Percentiles rank a stretch among this genome's conserved stretches.
Evolutionary conservation across 1,140 invertebrate genomes (phyloP).

Genomic region (Anadara kagoshimensis): DNA sequence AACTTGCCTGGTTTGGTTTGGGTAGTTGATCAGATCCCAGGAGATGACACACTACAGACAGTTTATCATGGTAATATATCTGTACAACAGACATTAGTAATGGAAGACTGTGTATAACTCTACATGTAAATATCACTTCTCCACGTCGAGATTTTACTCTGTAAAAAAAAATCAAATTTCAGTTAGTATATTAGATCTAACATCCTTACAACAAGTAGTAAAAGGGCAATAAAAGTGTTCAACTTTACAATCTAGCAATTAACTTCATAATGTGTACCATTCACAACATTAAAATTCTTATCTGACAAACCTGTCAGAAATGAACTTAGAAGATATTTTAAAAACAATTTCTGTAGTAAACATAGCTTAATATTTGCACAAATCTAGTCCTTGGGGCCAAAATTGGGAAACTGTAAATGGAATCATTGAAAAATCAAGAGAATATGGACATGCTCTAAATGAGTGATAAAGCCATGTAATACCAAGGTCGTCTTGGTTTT

Average conservation of each 20-base stretch:
- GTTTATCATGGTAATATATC: conserved; percentile 68
- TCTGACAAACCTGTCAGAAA: no score
- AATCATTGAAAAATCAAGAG: background rate
- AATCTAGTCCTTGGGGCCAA: background rate
- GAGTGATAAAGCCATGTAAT: background rate
- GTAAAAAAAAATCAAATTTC: conserved; percentile 26
- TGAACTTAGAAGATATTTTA: no score
- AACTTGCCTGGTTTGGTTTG: no score
- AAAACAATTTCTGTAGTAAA: no score
- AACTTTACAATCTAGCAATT: no score
- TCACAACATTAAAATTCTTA: no score
- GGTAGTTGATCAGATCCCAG: conserved; percentile 69
- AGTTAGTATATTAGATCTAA: no score
- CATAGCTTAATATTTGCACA: no score
- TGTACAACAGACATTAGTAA: conserved; percentile 70
- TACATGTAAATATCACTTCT: conserved; percentile 58
- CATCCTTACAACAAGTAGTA: no score
- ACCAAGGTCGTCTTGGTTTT: no score
- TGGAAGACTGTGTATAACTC: conserved; percentile 68
- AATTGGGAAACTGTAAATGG: background rate
- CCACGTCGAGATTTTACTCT: conserved; percentile 59
- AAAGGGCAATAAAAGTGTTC: no score
- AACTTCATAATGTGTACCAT: no score
- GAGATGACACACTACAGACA: conserved; percentile 68
- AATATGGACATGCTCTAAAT: background rate